Percentiles rank a stretch among this genome's conserved stretches.
phyloP scores from a whole-genome alignment of 2,888 invertebrate species.

The Entomobrya multifasciata region DNA sequence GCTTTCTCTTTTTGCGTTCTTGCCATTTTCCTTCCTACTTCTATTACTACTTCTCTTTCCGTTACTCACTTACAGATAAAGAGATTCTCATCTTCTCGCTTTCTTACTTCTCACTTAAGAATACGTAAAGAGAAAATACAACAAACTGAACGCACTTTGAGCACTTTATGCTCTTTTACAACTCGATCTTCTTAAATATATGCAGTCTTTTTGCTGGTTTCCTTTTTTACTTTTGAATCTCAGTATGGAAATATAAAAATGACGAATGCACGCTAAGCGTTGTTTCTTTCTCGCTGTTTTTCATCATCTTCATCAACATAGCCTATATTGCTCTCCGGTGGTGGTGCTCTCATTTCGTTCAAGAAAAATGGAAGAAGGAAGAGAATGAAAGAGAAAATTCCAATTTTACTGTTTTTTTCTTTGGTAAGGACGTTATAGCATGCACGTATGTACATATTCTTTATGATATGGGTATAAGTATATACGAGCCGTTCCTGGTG shows the following conservation, averaged over 20 bases:
- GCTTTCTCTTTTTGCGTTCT: constrained; percentile 30
- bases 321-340: neutral
- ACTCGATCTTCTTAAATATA: neutral
- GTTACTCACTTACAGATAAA: no score
- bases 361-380: constrained; percentile 40
- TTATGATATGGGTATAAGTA: constrained; percentile 3
- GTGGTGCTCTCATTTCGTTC: constrained; percentile 55
- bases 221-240: constrained; percentile 15
- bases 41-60: constrained; percentile 44
- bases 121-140: constrained; percentile 30
- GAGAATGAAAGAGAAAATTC: constrained; percentile 57
- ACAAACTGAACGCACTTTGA: neutral
- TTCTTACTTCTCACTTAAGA: constrained; percentile 51
- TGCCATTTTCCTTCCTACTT: constrained; percentile 27
- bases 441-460: constrained; percentile 5
- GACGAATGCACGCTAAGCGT: constrained; percentile 65
- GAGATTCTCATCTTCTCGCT: neutral
- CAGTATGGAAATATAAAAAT: constrained; percentile 66
- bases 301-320: constrained; percentile 1
- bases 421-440: constrained; percentile 3
- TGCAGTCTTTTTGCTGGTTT: neutral
- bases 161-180: neutral
- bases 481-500: neutral
- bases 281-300: constrained; percentile 52
- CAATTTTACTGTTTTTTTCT: constrained; percentile 39